A percentile compares a stretch with the other conserved stretches of the same genome.
phyloP scores from a whole-genome alignment of 2,113 vertebrate genomes.

The Entosphenus tridentatus region DNA sequence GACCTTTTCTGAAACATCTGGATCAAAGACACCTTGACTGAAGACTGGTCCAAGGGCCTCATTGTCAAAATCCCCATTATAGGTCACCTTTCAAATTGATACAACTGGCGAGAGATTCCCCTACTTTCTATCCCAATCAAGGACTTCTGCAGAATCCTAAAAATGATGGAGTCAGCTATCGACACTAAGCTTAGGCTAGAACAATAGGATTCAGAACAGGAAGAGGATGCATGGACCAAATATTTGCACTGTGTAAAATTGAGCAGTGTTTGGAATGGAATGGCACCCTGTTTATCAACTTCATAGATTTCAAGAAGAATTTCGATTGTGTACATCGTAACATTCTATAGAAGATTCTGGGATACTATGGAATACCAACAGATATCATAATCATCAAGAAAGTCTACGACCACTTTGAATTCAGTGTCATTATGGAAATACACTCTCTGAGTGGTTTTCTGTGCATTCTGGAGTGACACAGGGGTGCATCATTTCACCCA shows the following conservation, averaged over 20 bases:
- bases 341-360: background rate
- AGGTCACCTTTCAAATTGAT: background rate
- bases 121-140: background rate
- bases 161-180: background rate
- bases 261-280: background rate
- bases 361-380: background rate
- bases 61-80: background rate
- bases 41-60: conserved; percentile 5
- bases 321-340: background rate
- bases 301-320: background rate
- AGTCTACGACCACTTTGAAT: background rate
- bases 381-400: background rate
- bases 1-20: conserved; percentile 7
- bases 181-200: background rate
- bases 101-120: background rate
- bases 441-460: background rate
- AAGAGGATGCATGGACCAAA: background rate
- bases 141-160: background rate
- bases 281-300: background rate
- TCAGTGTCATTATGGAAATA: background rate
- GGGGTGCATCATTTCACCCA: background rate
- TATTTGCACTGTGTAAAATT: background rate
- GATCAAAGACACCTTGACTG: background rate
- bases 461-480: background rate
- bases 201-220: background rate